phyloP scores from a whole-genome alignment of 2,113 vertebrate species.

The Oreochromis aureus region DNA sequence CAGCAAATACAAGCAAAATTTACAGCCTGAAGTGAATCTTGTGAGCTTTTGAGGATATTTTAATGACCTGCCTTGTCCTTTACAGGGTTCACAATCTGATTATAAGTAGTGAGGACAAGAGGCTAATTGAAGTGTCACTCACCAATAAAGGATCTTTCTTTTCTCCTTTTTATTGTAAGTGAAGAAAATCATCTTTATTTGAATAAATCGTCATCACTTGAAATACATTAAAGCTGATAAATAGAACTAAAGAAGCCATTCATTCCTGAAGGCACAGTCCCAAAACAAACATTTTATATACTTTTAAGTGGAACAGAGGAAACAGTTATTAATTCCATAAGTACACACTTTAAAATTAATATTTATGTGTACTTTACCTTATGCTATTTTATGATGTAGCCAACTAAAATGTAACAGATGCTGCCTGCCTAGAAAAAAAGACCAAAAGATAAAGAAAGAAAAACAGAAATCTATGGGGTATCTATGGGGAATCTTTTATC shows the following conservation, averaged over 20 bases:
- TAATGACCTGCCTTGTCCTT: slow-evolving; percentile 66
- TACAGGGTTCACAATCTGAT: slow-evolving; percentile 66
- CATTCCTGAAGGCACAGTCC: slow-evolving; percentile 20
- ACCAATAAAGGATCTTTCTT: slow-evolving; percentile 39
- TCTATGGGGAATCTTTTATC: background rate
- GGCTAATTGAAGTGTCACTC: slow-evolving; percentile 78
- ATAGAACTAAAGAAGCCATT: background rate
- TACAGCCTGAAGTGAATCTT: slow-evolving; percentile 46
- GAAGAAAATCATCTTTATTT: slow-evolving; percentile 49
- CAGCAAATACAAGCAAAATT: slow-evolving; percentile 45
- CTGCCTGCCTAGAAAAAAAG: background rate
- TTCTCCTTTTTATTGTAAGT: slow-evolving; percentile 21
- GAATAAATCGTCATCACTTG: slow-evolving; percentile 48
- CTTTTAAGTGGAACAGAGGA: background rate
- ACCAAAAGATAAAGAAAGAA: background rate
- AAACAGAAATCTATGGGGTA: background rate
- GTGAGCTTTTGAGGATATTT: slow-evolving; percentile 54
- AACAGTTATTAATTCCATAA: background rate
- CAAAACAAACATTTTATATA: background rate
- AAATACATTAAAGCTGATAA: slow-evolving; percentile 26
- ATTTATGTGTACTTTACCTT: background rate
- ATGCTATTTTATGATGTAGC: background rate
- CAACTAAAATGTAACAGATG: background rate
- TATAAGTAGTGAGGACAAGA: slow-evolving; percentile 58
- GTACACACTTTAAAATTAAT: background rate